Evolutionary conservation across 2,888 invertebrate species (phyloP).

Genomic region (Sinelater perroti): DNA sequence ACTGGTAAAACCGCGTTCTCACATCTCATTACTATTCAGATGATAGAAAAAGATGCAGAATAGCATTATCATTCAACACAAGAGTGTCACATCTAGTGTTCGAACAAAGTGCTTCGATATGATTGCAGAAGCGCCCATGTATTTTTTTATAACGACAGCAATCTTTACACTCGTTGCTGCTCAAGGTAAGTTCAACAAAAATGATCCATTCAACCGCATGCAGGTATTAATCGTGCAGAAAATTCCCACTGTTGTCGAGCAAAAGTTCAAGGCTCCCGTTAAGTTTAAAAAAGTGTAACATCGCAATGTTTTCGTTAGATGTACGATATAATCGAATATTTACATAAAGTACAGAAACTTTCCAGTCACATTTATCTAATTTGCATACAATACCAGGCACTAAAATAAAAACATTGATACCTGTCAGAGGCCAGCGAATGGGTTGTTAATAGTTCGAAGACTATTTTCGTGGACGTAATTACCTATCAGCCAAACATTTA

Average conservation of each 20-base stretch:
- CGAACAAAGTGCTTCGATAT: constrained; percentile 13
- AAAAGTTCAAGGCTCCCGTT: constrained; percentile 9
- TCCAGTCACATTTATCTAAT: constrained; percentile 18
- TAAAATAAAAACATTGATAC: background rate
- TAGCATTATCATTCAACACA: constrained; percentile 35
- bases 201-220: background rate
- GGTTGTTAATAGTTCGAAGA: constrained; percentile 2
- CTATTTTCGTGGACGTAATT: too few species aligned
- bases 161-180: background rate
- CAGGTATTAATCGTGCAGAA: background rate
- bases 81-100: constrained; percentile 36
- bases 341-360: background rate
- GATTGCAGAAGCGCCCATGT: background rate
- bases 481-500: too few species aligned
- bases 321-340: background rate
- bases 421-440: background rate
- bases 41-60: constrained; percentile 43
- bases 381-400: constrained; percentile 3
- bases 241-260: background rate
- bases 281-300: background rate
- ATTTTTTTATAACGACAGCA: constrained; percentile 6
- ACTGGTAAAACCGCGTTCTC: constrained; percentile 32
- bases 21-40: constrained; percentile 38
- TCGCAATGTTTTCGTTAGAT: background rate
- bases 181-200: constrained; percentile 14